Percentiles rank a stretch among this genome's conserved stretches.
phyloP scores from a whole-genome alignment of 2,113 vertebrate species.

The Poeciliopsis prolifica region DNA sequence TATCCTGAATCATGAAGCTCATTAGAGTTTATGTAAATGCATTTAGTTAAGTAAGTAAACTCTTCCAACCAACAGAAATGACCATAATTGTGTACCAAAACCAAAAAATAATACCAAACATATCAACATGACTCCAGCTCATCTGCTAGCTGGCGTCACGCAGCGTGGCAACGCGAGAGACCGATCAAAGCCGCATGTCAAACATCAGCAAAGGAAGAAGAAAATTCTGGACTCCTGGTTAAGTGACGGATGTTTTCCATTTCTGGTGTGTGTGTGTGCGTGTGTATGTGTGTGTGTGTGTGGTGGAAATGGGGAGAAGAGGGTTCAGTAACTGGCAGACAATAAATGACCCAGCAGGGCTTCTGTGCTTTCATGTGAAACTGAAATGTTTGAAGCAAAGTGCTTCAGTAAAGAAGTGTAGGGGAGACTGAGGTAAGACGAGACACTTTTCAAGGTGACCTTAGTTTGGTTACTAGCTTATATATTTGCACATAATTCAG shows the following conservation, averaged over 20 bases:
- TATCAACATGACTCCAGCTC: conserved; percentile 16
- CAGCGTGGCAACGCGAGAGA: conserved; percentile 6
- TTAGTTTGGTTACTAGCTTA: too few relatives aligned
- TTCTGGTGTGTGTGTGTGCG: too few relatives aligned
- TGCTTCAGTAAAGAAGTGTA: background rate
- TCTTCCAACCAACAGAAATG: background rate
- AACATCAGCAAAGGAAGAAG: conserved; percentile 49
- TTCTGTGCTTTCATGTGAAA: conserved; percentile 33
- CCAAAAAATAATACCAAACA: conserved; percentile 19
- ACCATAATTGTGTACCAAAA: background rate
- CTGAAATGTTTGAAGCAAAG: background rate
- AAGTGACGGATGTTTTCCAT: conserved; percentile 16
- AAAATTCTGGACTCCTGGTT: conserved; percentile 26
- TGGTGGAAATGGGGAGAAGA: too few relatives aligned
- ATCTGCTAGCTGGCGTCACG: conserved; percentile 1
- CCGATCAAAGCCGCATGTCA: conserved; percentile 2
- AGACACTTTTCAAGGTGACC: too few relatives aligned
- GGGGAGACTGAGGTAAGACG: too few relatives aligned
- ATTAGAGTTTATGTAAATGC: background rate
- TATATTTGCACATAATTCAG: too few relatives aligned
- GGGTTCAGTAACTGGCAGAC: conserved; percentile 3
- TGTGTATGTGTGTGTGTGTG: too few relatives aligned
- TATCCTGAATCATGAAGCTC: too few relatives aligned
- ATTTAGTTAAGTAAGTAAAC: background rate
- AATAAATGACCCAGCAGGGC: conserved; percentile 38